These are phyloP conservation scores for Dipodomys stephensi DNA, from an alignment of 2,113 vertebrate species.

Conservation along the genomic window DNA sequence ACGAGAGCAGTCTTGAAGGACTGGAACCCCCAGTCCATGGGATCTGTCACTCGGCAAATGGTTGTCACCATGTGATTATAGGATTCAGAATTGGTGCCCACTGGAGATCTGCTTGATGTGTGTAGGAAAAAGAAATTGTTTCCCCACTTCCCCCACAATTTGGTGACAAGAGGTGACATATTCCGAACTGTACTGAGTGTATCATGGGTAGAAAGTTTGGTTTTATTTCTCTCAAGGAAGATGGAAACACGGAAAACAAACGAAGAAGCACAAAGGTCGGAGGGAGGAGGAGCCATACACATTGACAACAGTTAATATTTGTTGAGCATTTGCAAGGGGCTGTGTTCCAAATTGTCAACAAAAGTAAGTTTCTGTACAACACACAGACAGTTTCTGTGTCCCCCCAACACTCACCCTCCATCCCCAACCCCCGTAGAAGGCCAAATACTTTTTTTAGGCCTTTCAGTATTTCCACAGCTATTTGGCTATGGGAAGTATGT, in stretches of 20 bases:
- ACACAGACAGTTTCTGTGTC: too few relatives aligned
- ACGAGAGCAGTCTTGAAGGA: too few relatives aligned
- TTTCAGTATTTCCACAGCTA: not conserved
- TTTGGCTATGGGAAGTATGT: not conserved
- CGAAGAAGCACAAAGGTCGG: not conserved
- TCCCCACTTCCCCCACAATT: not conserved
- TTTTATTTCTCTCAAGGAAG: not conserved
- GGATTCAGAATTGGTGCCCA: too few relatives aligned
- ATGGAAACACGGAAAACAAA: not conserved
- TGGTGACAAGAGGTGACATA: not conserved
- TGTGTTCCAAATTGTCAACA: not conserved
- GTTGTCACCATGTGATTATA: not conserved
- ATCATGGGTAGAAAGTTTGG: not conserved
- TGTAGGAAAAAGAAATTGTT: not conserved
- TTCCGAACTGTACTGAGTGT: not conserved
- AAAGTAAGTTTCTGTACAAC: not conserved
- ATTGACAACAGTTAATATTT: not conserved
- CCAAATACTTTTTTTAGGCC: not conserved
- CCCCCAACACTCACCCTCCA: too few relatives aligned
- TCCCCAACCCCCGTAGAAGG: not conserved
- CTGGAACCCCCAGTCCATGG: not conserved
- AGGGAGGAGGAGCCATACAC: not conserved
- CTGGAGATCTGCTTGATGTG: not conserved
- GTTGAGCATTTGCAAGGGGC: not conserved
- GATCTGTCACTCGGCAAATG: not conserved